Base-by-base conservation (phyloP, 2,888 invertebrate genomes). In the Periphyllus acericola region DNA sequence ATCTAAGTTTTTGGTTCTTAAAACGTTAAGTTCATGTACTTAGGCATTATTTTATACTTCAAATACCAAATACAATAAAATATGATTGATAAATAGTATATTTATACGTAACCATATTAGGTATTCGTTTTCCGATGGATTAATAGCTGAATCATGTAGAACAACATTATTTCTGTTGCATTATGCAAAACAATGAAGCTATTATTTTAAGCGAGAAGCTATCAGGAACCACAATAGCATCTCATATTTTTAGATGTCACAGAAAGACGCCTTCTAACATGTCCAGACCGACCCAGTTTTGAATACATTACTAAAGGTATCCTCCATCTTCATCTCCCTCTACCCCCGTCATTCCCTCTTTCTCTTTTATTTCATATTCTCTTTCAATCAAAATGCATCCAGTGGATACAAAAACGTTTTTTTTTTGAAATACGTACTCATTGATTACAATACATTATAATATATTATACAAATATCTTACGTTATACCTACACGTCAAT, bases 181-280 rank as follows among this genome's bases (percentile, higher is more conserved):
- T 75, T 32, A 75, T 40, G 66, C 75, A 66, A 8, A 83, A 75
- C 40, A 21, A 25, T 25, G 25, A 60, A 75, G 29, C 60, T 66
- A 66, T 83, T 75, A 83, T 75, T 75, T 55, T 55, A 29, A 83
- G 66, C 74, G 36, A 75, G 40, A 75, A 75, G n/a, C 74, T 32
- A 84, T 83, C 60, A 40, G 40, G 36, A 83, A 83, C 60, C 60
- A 36, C 29, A 75, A 60, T 75, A 74, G 60, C 29, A 60, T 60
- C 29, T 83, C 83, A 60, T 66, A 76, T 84, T 84, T 81, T 66
- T n/a, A 32, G 32, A 25, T 66, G 83, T 76, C 46, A 84, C 32
- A 14, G 36, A 75, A 83, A 60, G 21, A n/a, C 81, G 55, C 60
- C 34, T 34, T 19, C 34, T 5, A 60, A 14, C 29, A 9, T 29